Base-by-base conservation (phyloP, 2,113 vertebrate genomes). In the Butastur rufipennis region DNA sequence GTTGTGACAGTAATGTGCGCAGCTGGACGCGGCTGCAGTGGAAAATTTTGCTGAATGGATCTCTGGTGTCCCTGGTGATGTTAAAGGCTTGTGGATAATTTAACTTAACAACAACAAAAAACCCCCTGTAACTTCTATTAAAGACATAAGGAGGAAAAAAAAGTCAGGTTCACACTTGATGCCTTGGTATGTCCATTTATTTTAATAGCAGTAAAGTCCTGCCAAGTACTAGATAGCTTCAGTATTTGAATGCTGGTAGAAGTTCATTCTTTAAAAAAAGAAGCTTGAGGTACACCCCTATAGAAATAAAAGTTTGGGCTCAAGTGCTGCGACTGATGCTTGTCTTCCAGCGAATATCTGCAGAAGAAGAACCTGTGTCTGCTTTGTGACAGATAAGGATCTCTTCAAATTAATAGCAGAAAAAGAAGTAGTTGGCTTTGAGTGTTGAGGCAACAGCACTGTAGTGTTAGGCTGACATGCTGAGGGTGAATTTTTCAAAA, bases 371-470 rank as follows among this genome's bases (percentile, higher is more conserved):
- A 56, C 36, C 22, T 5, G 0, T 0, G 3, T 73, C 63, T 26
- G 13, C 68, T 71, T 42, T 84, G 50, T 67, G 43, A 27, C 0
- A 0, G 50, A 1, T 10, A 23, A 70, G 25, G 23, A 25, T 71
- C 36, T 72, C 72, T 72, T 91, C 52, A 56, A 75, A 55, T 79
- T 45, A 82, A 32, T 45, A 82, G 72, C 38, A 66, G 65, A n/a
- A 83, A 58, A 88, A 84, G 2, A 47, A 75, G 13, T 23, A 20
- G 26, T 5, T 90, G 7, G 5, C 8, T 81, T 45, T 67, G 32
- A 31, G 21, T 19, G 52, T 42, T 67, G 42, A 84, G 42, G 26
- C 31, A 87, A 7, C 14, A 43, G 40, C 36, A 10, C 9, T 5
- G 3, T 52, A 15, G 36, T 2, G 4, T 83, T 62, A 43, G 83